These are phyloP conservation scores for Suillia variegata DNA, from an alignment of 2,888 invertebrate species.

Conservation along the genomic window DNA sequence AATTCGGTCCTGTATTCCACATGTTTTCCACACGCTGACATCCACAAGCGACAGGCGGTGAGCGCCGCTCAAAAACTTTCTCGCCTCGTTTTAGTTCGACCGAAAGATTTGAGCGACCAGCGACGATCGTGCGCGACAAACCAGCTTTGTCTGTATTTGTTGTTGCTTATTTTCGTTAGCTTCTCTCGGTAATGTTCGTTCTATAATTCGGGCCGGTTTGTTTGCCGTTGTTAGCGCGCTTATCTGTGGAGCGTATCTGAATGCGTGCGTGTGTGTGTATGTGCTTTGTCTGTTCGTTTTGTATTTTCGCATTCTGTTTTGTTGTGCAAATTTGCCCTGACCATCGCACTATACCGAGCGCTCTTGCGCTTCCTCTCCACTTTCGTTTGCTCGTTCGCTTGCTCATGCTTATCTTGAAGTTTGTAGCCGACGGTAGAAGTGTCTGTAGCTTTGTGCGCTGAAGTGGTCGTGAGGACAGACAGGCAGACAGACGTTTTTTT, in stretches of 20 bases:
- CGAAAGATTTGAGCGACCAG: neutral
- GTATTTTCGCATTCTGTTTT: slow-evolving; percentile 47
- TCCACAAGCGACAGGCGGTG: slow-evolving; percentile 39
- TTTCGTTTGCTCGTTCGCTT: slow-evolving; percentile 25
- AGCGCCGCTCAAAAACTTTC: neutral
- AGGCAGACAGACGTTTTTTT: neutral
- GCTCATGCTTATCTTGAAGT: slow-evolving; percentile 4
- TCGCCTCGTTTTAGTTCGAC: neutral
- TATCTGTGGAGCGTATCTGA: neutral
- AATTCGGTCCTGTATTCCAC: slow-evolving; percentile 33
- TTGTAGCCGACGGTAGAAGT: slow-evolving; percentile 20
- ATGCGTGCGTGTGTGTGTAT: slow-evolving; percentile 12
- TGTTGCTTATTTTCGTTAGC: slow-evolving; percentile 27
- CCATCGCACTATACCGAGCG: slow-evolving; percentile 22
- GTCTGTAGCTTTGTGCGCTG: slow-evolving; percentile 31
- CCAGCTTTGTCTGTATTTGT: too few species aligned
- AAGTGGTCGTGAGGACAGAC: slow-evolving; percentile 5
- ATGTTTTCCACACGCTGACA: slow-evolving; percentile 25
- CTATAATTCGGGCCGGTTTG: too few species aligned
- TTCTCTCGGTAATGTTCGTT: too few species aligned
- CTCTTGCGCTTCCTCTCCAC: too few species aligned
- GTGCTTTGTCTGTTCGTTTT: slow-evolving; percentile 29
- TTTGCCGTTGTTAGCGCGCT: slow-evolving; percentile 1
- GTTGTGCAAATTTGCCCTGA: slow-evolving; percentile 46
- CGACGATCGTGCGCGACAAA: slow-evolving; percentile 42